phyloP scores from a whole-genome alignment of 2,797 vertebrate genomes.

The Nasua narica region DNA sequence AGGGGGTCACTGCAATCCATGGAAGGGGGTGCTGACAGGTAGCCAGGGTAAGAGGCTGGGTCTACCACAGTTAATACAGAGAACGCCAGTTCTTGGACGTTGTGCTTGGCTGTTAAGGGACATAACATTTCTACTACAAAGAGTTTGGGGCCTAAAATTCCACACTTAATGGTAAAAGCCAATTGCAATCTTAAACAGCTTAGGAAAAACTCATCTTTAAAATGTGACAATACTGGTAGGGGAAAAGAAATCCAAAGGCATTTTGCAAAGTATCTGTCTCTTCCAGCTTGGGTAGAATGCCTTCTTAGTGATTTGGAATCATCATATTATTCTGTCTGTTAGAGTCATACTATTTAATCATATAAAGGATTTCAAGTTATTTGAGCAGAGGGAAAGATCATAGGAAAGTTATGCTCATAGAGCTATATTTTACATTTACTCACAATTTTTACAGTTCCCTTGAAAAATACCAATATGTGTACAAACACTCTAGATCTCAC shows the following conservation, averaged over 20 bases:
- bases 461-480: background rate
- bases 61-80: background rate
- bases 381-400: background rate
- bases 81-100: background rate
- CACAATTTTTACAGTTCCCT: slow-evolving; percentile 13
- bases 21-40: background rate
- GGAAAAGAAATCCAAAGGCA: background rate
- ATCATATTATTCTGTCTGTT: background rate
- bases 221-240: background rate
- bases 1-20: background rate
- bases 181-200: background rate
- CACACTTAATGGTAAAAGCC: background rate
- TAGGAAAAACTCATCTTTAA: background rate
- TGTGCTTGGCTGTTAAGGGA: too few relatives aligned
- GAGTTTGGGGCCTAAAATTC: background rate
- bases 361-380: background rate
- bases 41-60: background rate
- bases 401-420: background rate
- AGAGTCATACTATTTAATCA: background rate
- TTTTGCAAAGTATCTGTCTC: background rate
- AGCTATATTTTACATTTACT: background rate
- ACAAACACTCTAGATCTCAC: background rate
- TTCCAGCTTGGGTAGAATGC: background rate
- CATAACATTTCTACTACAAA: background rate
- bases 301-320: background rate